These are phyloP conservation scores for Acleris laterana DNA, from an alignment of 2,888 invertebrate genomes.

Conservation along the genomic window DNA sequence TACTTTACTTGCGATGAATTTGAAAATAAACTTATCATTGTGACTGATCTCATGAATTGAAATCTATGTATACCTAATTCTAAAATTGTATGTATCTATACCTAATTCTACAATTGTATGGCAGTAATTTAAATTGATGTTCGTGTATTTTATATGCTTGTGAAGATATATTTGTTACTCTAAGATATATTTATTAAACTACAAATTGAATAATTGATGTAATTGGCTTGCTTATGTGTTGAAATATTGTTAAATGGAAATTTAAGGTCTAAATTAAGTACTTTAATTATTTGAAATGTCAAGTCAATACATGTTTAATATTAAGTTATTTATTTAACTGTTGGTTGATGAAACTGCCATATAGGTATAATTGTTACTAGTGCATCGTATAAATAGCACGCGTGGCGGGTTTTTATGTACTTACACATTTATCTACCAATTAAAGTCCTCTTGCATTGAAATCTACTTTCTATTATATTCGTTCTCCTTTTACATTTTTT, in stretches of 20 bases:
- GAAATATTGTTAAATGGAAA: slow-evolving; percentile 5
- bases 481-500: neutral
- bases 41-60: slow-evolving; percentile 22
- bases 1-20: neutral
- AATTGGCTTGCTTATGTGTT: slow-evolving; percentile 16
- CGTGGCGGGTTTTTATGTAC: slow-evolving; percentile 17
- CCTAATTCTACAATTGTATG: neutral
- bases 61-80: neutral
- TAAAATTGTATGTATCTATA: neutral
- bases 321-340: slow-evolving; percentile 4
- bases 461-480: neutral
- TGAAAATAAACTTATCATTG: slow-evolving; percentile 10
- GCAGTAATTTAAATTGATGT: slow-evolving; percentile 6
- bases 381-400: slow-evolving; percentile 17
- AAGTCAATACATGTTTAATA: neutral
- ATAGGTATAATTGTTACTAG: slow-evolving; percentile 6
- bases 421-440: slow-evolving; percentile 18
- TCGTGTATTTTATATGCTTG: neutral
- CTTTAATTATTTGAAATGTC: neutral
- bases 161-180: neutral
- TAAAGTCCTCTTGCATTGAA: slow-evolving; percentile 24
- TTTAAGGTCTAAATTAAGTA: neutral
- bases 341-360: slow-evolving; percentile 2
- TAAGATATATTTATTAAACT: neutral
- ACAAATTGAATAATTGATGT: neutral